These are phyloP conservation scores for Bubalus kerabau DNA, from an alignment of 2,113 vertebrate species.

Conservation along the genomic window DNA sequence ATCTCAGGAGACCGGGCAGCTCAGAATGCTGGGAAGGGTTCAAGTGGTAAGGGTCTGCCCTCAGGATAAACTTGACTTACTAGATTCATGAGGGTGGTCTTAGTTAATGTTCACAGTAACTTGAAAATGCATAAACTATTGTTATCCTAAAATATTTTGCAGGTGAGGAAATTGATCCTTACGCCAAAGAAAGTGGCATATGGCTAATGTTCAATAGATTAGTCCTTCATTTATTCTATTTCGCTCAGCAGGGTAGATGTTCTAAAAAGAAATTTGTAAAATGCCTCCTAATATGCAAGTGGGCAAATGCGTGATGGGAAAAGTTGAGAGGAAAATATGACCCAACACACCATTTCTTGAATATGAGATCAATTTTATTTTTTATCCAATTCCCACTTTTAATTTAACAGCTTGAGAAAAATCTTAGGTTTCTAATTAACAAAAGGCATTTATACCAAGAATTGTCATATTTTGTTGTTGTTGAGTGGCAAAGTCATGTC, in stretches of 20 bases:
- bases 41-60: background rate
- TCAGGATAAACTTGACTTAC: background rate
- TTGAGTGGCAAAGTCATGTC: background rate
- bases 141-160: background rate
- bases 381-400: background rate
- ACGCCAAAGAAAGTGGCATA: background rate
- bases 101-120: background rate
- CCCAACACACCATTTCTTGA: background rate
- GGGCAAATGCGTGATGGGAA: background rate
- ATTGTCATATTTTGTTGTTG: background rate
- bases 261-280: background rate
- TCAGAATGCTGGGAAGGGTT: background rate
- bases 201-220: background rate
- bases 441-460: background rate
- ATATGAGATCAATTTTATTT: background rate
- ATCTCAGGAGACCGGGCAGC: background rate
- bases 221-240: background rate
- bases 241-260: background rate
- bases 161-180: background rate
- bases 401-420: conserved; percentile 1
- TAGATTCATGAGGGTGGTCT: background rate
- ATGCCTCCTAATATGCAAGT: background rate
- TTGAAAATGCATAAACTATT: background rate
- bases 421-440: background rate
- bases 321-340: background rate